These are phyloP conservation scores for Polymixis flavicincta DNA, from an alignment of 2,888 invertebrate genomes.

Conservation along the genomic window DNA sequence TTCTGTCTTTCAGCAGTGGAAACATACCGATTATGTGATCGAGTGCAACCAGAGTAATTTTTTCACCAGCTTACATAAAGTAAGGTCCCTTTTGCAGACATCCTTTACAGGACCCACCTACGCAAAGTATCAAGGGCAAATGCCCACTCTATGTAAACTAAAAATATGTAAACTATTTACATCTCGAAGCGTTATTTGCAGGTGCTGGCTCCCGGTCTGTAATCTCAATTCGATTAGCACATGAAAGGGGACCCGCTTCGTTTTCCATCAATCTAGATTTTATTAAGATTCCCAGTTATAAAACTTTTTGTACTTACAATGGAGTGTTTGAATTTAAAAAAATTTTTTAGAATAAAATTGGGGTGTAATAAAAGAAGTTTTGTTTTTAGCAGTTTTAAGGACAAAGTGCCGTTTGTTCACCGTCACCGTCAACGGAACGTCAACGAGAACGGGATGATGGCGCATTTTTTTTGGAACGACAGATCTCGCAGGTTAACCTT, in stretches of 20 bases:
- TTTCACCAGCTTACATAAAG: neutral
- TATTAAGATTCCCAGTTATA: conserved; percentile 51
- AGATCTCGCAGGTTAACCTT: too few species aligned
- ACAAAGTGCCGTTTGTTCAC: too few species aligned
- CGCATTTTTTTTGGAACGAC: too few species aligned
- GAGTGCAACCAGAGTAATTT: neutral
- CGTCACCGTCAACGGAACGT: too few species aligned
- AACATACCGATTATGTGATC: neutral
- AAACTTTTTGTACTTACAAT: conserved; percentile 42
- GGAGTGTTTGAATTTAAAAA: conserved; percentile 18
- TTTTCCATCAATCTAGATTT: conserved; percentile 58
- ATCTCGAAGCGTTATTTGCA: conserved; percentile 19
- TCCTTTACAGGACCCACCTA: neutral
- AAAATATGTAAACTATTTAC: conserved; percentile 34
- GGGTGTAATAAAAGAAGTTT: neutral
- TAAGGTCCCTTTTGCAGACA: neutral
- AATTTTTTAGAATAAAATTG: neutral
- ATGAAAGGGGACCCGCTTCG: conserved; percentile 51
- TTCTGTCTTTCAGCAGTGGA: too few species aligned
- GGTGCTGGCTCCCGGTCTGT: conserved; percentile 19
- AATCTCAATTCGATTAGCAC: conserved; percentile 63
- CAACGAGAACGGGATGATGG: too few species aligned
- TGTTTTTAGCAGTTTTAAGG: neutral
- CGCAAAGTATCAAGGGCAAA: neutral
- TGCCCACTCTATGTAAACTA: neutral